These are phyloP conservation scores for Peromyscus californicus DNA, from an alignment of 2,113 vertebrate genomes.

Conservation along the genomic window DNA sequence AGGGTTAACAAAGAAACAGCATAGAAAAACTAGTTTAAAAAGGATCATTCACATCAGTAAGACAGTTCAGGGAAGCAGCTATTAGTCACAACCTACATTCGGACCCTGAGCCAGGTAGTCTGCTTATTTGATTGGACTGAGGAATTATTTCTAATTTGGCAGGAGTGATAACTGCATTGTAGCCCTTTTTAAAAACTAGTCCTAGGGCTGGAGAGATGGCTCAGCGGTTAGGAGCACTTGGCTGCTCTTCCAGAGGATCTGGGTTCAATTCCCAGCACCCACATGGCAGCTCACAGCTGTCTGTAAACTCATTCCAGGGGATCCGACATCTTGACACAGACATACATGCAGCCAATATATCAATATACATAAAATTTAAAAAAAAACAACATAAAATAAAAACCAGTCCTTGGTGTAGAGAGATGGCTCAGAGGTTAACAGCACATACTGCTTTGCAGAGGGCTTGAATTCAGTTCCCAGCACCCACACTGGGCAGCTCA, in stretches of 20 bases:
- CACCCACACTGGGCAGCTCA: neutral
- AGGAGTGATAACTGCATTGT: neutral
- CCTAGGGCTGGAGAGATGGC: neutral
- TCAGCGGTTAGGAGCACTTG: neutral
- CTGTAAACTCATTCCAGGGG: no score
- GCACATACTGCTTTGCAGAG: neutral
- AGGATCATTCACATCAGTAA: neutral
- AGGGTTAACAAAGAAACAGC: neutral
- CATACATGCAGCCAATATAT: no score
- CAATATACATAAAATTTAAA: no score
- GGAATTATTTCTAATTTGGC: constrained; percentile 1
- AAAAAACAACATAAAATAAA: neutral
- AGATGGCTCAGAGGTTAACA: neutral
- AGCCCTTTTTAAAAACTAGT: neutral
- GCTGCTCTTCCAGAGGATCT: neutral
- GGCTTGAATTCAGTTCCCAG: neutral
- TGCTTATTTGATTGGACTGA: neutral
- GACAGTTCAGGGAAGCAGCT: neutral
- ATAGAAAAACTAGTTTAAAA: neutral
- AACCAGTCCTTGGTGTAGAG: neutral
- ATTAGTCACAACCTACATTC: neutral
- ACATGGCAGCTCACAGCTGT: neutral
- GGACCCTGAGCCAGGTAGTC: neutral
- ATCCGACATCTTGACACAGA: no score
- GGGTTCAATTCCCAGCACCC: neutral